Evolutionary conservation across 2,113 vertebrate genomes (phyloP).

Genomic region (Rattus rattus): DNA sequence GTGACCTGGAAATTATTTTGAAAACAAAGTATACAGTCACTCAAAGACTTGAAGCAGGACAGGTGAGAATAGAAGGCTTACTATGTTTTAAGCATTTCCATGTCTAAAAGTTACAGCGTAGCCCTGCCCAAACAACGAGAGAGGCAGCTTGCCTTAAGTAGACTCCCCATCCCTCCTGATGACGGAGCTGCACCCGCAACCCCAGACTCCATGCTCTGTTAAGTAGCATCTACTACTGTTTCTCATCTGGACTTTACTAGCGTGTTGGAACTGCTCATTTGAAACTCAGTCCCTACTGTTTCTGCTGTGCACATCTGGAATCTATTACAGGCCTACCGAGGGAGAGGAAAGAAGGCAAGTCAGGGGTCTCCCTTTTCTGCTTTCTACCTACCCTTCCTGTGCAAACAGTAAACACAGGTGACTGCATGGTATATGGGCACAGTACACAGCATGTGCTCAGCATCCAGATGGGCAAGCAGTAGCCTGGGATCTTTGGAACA

Average conservation of each 20-base stretch:
- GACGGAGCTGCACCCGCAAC: neutral
- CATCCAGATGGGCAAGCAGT: neutral
- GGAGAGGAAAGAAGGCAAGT: constrained; percentile 26
- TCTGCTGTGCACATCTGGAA: constrained; percentile 13
- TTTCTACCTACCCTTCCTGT: neutral
- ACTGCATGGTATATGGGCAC: neutral
- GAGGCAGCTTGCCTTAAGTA: neutral
- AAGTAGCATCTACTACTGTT: constrained; percentile 42
- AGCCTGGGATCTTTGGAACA: neutral
- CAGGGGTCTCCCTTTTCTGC: neutral
- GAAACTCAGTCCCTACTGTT: constrained; percentile 60
- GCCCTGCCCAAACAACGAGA: neutral
- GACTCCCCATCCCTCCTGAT: neutral
- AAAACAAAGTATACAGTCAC: neutral
- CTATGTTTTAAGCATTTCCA: neutral
- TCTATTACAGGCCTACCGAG: neutral
- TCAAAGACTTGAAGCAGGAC: neutral
- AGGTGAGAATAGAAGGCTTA: neutral
- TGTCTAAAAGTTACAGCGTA: neutral
- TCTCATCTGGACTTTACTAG: constrained; percentile 53
- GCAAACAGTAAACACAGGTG: neutral
- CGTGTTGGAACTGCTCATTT: neutral
- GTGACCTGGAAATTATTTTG: neutral
- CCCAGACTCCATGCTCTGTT: neutral
- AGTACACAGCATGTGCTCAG: neutral